A percentile compares a stretch with the other conserved stretches of the same genome.
Conservation (phyloP, 2,797 vertebrate genomes). For the Serranus cabrilla region DNA sequence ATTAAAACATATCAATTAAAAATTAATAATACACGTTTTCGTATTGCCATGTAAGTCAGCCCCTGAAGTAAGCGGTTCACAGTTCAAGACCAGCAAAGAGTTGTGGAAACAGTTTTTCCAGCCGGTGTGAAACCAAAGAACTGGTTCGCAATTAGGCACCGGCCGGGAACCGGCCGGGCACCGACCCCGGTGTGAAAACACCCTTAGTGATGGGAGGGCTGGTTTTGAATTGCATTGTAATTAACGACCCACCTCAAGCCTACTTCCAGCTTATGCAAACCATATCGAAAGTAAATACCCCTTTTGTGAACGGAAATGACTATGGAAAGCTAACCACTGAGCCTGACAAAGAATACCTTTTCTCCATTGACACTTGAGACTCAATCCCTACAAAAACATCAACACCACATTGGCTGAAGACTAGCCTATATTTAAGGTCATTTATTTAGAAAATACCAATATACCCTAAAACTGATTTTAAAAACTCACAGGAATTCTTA, state of each 20-base stretch:
- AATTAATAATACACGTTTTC: too few species aligned
- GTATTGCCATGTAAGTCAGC: too few species aligned
- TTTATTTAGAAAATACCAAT: slow-evolving; percentile 35
- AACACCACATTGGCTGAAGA: slow-evolving; percentile 14
- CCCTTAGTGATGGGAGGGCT: slow-evolving; percentile 34
- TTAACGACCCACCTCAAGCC: slow-evolving; percentile 61
- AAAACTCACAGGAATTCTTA: slow-evolving; percentile 1
- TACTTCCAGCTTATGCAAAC: slow-evolving; percentile 61
- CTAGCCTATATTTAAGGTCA: slow-evolving; percentile 14
- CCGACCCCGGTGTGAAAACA: too few species aligned
- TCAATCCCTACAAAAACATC: slow-evolving; percentile 53
- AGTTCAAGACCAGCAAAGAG: too few species aligned
- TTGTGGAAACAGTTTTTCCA: too few species aligned
- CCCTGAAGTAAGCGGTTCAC: too few species aligned
- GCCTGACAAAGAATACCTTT: slow-evolving; percentile 63
- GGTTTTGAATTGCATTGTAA: slow-evolving; percentile 78
- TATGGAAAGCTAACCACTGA: slow-evolving; percentile 61
- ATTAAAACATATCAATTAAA: too few species aligned
- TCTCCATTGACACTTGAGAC: slow-evolving; percentile 60
- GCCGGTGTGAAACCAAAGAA: too few species aligned
- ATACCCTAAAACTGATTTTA: not conserved
- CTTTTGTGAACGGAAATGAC: slow-evolving; percentile 70
- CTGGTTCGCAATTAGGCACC: too few species aligned
- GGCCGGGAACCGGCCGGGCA: too few species aligned
- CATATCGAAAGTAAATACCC: slow-evolving; percentile 69